Evolutionary conservation across 2,797 vertebrate genomes (phyloP).

Genomic region (Pantherophis alleghaniensis): DNA sequence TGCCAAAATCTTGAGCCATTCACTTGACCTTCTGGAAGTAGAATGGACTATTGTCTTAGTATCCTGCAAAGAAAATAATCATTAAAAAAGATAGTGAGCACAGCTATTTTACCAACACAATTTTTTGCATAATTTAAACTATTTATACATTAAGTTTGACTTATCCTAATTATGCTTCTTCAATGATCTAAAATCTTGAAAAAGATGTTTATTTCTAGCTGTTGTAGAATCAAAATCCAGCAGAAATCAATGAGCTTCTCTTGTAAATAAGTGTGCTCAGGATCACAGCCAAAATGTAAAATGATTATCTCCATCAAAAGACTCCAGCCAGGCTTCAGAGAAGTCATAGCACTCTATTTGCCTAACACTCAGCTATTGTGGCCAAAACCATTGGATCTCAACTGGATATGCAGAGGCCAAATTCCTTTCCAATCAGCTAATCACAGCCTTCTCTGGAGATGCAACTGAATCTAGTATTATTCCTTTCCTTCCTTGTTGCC

Average conservation of each 20-base stretch:
- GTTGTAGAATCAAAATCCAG: not conserved
- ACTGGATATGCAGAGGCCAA: conserved; percentile 56
- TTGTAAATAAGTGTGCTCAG: conserved; percentile 12
- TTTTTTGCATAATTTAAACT: not conserved
- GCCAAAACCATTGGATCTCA: conserved; percentile 67
- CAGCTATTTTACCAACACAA: not conserved
- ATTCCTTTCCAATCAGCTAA: conserved; percentile 62
- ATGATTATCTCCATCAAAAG: conserved; percentile 4
- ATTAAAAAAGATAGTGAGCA: not conserved
- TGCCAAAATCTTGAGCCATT: not conserved
- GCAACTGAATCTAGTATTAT: conserved; percentile 64
- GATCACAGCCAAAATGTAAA: not conserved
- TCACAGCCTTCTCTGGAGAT: conserved; percentile 49
- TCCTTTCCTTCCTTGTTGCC: conserved; percentile 41
- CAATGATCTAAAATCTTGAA: not conserved
- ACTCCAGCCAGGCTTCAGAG: conserved; percentile 20
- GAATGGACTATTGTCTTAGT: not conserved
- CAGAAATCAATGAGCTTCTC: not conserved
- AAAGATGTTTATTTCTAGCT: not conserved
- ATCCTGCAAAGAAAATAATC: not conserved
- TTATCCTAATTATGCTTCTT: not conserved
- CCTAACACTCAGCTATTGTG: conserved; percentile 42
- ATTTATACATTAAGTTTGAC: not conserved
- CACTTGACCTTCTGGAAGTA: not conserved
- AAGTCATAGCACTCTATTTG: conserved; percentile 53